Evolutionary conservation across 2,113 vertebrate species (phyloP).

Genomic region (Lota lota): DNA sequence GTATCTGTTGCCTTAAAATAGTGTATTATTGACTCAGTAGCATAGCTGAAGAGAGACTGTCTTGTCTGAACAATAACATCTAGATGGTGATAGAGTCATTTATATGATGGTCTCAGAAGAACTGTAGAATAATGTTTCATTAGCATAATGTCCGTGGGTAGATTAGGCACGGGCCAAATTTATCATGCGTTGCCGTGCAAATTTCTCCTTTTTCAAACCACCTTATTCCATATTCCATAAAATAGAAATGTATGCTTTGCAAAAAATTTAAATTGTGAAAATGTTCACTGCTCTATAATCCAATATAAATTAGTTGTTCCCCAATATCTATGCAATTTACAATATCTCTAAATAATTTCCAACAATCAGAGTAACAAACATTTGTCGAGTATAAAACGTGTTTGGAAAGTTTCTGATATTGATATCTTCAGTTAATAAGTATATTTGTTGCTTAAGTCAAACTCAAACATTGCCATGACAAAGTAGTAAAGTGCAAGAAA

Average conservation of each 20-base stretch:
- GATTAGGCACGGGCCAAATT: background rate
- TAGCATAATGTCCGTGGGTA: slow-evolving; percentile 6
- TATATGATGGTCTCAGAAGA: slow-evolving; percentile 5
- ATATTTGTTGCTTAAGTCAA: too few species aligned
- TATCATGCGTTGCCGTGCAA: slow-evolving; percentile 21
- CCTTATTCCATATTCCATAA: slow-evolving; percentile 11
- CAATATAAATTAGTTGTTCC: too few species aligned
- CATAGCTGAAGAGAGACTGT: background rate
- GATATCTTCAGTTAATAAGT: too few species aligned
- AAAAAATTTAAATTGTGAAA: too few species aligned
- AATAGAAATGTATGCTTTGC: too few species aligned
- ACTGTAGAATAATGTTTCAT: slow-evolving; percentile 10
- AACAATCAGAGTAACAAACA: too few species aligned
- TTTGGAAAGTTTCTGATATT: too few species aligned
- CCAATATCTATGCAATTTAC: too few species aligned
- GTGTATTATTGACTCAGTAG: background rate
- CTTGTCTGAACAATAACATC: slow-evolving; percentile 1
- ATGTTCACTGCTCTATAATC: too few species aligned
- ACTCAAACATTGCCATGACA: background rate
- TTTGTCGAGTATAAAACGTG: too few species aligned
- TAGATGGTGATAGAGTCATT: too few species aligned
- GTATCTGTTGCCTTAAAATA: slow-evolving; percentile 23
- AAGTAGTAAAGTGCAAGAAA: background rate
- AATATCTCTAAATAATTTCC: too few species aligned
- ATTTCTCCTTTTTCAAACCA: background rate